These are phyloP conservation scores for Ctenopoma multispine DNA, from an alignment of 2,797 vertebrate genomes.

Conservation along the genomic window DNA sequence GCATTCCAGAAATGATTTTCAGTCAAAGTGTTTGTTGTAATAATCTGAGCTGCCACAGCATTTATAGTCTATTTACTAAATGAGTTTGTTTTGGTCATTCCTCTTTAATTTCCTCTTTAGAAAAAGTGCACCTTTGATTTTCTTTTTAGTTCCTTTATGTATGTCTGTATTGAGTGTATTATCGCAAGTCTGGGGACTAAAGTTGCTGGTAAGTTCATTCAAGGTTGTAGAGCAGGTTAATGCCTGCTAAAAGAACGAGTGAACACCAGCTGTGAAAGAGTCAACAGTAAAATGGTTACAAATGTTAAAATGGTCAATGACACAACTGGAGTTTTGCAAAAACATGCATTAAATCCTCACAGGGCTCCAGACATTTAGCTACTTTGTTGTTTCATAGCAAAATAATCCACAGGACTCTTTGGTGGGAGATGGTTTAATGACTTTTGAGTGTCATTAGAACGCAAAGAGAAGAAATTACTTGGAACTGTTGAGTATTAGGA, in stretches of 20 bases:
- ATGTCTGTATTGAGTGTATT: slow-evolving; percentile 1
- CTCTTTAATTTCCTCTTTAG: slow-evolving; percentile 34
- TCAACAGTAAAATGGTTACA: slow-evolving; percentile 35
- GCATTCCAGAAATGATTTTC: slow-evolving; percentile 90
- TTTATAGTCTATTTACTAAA: slow-evolving; percentile 78
- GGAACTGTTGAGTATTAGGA: slow-evolving; percentile 52
- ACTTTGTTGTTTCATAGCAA: slow-evolving; percentile 52
- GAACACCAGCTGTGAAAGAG: slow-evolving; percentile 36
- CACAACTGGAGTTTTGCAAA: slow-evolving; percentile 45
- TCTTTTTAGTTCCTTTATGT: slow-evolving; percentile 11
- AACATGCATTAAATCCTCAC: slow-evolving; percentile 46
- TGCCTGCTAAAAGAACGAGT: slow-evolving; percentile 16
- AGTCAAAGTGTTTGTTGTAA: slow-evolving; percentile 93
- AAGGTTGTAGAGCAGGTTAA: slow-evolving; percentile 36
- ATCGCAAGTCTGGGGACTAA: background rate
- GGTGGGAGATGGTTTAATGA: slow-evolving; percentile 61
- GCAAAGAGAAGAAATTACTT: slow-evolving; percentile 54
- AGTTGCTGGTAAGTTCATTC: slow-evolving; percentile 39
- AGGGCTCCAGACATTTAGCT: slow-evolving; percentile 46
- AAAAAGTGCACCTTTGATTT: slow-evolving; percentile 32
- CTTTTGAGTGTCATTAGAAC: slow-evolving; percentile 64
- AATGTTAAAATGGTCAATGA: slow-evolving; percentile 53
- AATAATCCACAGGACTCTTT: slow-evolving; percentile 56
- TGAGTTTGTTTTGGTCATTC: slow-evolving; percentile 55
- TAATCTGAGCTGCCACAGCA: slow-evolving; percentile 87